These are phyloP conservation scores for Ceratoteleas bidentatus DNA, from an alignment of 1,140 invertebrate genomes.

Conservation along the genomic window DNA sequence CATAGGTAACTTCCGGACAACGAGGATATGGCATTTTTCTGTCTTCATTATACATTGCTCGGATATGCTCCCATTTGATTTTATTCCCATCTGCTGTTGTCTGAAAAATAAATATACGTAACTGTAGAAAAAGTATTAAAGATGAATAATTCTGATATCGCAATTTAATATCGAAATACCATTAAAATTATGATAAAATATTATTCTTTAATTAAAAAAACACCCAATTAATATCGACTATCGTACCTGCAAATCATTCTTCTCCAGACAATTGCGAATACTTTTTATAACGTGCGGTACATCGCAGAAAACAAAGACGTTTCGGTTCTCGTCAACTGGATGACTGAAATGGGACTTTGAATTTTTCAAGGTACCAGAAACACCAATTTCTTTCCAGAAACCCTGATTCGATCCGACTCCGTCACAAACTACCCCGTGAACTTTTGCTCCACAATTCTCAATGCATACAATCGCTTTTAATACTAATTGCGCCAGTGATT, in stretches of 20 bases:
- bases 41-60: not conserved
- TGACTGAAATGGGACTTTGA: slow-evolving; percentile 2
- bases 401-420: not conserved
- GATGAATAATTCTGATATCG: not conserved
- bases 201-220: too few species aligned
- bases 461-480: slow-evolving; percentile 9
- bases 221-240: too few species aligned
- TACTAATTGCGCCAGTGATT: not conserved
- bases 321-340: not conserved
- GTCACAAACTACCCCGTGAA: not conserved
- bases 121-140: too few species aligned
- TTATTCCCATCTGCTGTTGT: not conserved
- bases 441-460: not conserved
- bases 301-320: not conserved
- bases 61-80: not conserved
- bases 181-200: too few species aligned
- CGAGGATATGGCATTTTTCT: not conserved
- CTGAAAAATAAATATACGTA: not conserved
- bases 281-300: slow-evolving; percentile 2
- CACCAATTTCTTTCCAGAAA: not conserved
- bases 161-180: not conserved
- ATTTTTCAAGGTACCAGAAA: not conserved
- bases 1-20: not conserved
- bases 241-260: too few species aligned
- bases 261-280: slow-evolving; percentile 3